Conservation (phyloP, 1,140 invertebrate species). For the Pseudomyrmex concolor region DNA sequence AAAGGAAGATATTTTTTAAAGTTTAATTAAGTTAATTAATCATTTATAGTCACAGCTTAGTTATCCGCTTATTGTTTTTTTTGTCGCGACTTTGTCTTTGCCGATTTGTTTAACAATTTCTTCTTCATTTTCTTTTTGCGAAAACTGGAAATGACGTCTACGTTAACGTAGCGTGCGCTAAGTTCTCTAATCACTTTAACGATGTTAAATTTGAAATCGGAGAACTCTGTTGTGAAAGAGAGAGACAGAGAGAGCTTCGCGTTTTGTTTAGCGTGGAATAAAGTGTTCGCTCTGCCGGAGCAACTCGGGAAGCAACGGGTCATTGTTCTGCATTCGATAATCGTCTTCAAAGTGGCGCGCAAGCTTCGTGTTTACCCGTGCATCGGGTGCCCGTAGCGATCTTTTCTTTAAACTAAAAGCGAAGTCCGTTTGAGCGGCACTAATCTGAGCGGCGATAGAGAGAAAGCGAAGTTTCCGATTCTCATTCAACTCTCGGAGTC, state of each 20-base stretch:
- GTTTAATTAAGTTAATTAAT: background rate
- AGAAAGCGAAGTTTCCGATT: slow-evolving; percentile 45
- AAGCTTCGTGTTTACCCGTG: slow-evolving; percentile 35
- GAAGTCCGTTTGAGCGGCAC: slow-evolving; percentile 74
- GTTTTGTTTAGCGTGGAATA: slow-evolving; percentile 21
- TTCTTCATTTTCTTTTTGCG: background rate
- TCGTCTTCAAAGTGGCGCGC: slow-evolving; percentile 56
- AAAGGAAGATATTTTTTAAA: no score
- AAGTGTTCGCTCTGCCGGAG: slow-evolving; percentile 45
- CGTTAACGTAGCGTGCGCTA: background rate
- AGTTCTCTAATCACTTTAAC: slow-evolving; percentile 44
- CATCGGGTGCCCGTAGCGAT: slow-evolving; percentile 33
- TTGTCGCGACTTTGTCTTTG: no score
- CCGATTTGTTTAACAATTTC: background rate
- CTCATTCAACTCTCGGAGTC: slow-evolving; percentile 17
- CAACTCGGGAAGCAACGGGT: slow-evolving; percentile 46
- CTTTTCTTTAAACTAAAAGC: slow-evolving; percentile 57
- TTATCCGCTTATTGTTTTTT: background rate
- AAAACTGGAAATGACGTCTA: background rate
- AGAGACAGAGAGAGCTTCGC: slow-evolving; percentile 1
- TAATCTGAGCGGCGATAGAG: slow-evolving; percentile 68
- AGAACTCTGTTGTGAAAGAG: slow-evolving; percentile 21
- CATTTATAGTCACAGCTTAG: background rate
- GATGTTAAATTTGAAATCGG: slow-evolving; percentile 43
- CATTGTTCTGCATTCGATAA: slow-evolving; percentile 63